Percentiles rank a stretch among this genome's conserved stretches.
Conservation (phyloP, 2,888 invertebrate species). For the Chrysopilus asiliformis region DNA sequence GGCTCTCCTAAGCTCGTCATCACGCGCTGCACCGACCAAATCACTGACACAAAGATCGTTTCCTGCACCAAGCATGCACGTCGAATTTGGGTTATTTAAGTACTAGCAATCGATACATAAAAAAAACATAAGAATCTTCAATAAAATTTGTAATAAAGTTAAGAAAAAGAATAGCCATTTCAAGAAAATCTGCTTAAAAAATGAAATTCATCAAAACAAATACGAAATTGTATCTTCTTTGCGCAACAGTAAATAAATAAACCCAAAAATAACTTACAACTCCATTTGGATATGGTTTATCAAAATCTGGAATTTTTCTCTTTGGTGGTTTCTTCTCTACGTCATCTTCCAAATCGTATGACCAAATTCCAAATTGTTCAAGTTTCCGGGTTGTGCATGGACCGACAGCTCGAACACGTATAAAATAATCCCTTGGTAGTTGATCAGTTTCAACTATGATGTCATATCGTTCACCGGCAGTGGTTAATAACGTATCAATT, state of each 20-base stretch:
- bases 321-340: slow-evolving; percentile 6
- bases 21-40: slow-evolving; percentile 14
- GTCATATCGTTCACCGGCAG: slow-evolving; percentile 40
- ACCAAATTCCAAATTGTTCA: slow-evolving; percentile 22
- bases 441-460: slow-evolving; percentile 35
- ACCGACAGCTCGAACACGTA: slow-evolving; percentile 21
- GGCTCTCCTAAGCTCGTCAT: slow-evolving; percentile 15
- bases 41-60: slow-evolving; percentile 19
- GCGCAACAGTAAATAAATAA: neutral
- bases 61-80: slow-evolving; percentile 14
- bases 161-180: neutral
- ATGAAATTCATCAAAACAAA: no score
- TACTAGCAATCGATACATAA: no score
- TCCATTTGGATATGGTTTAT: slow-evolving; percentile 13
- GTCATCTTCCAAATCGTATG: slow-evolving; percentile 18
- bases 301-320: slow-evolving; percentile 12
- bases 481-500: slow-evolving; percentile 23
- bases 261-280: slow-evolving; percentile 11
- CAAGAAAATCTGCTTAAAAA: no score
- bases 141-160: neutral
- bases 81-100: slow-evolving; percentile 22
- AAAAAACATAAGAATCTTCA: slow-evolving; percentile 1
- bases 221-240: no score
- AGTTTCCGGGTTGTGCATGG: slow-evolving; percentile 16
- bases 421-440: slow-evolving; percentile 24